Evolutionary conservation across 2,888 invertebrate genomes (phyloP), one percentile per base, ranked within the genome.

Genomic region (Notocelia uddmanniana): DNA sequence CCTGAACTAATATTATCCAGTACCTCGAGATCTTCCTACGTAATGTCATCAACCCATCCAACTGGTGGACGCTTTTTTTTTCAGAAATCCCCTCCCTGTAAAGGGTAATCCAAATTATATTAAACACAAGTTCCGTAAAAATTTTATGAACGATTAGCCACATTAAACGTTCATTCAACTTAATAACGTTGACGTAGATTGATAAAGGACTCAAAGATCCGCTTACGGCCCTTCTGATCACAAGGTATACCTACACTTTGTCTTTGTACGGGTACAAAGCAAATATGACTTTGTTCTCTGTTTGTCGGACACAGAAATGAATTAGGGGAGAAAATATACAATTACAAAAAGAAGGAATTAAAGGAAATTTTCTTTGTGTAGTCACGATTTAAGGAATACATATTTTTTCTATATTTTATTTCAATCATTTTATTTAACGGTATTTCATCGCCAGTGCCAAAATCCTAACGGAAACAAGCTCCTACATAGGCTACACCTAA

Each of bases 241-340:
- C 70, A 59, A 59, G 45, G 52, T 59, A n/a, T n/a, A n/a, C n/a
- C n/a, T n/a, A n/a, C n/a, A 70, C 62, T 63, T 69, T 69, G 70
- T 64, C 64, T 70, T 69, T 70, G 26, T 58, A 50, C 13, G 57
- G 62, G 69, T 70, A 64, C 62, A 64, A 69, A 69, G 63, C 63
- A 70, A 70, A 70, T 66, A 66, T 66, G 52, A 52, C 70, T 70
- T 64, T 66, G 70, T 59, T 66, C 70, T 70, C 34, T 37, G 50
- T 50, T 54, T 37, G 41, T 19, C 9, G 6, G 45, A 34, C 10
- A 59, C 37, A 66, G 66, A 66, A 66, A 52, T 52, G 41, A 59
- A 45, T 70, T 70, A 41, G 19, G 41, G 18, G 26, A 21, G 8
- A 70, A 64, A 70, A 58, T 45, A 70, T 70, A 59, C 66, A 64